Conservation (phyloP, 1,140 invertebrate species). For the Glossosoma conforme region DNA sequence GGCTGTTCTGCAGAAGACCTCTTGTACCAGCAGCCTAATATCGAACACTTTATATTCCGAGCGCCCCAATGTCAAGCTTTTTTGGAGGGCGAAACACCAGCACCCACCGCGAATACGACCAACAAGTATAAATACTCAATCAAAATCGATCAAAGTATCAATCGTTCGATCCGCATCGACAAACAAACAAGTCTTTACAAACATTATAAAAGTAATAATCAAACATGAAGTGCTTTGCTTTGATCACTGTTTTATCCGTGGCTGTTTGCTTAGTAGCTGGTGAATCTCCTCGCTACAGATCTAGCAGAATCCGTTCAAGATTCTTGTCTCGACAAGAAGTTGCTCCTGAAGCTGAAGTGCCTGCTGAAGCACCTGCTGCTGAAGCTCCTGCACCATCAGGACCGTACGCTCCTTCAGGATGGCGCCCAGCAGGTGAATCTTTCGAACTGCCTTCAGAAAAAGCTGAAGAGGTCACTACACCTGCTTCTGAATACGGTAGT, state of each 20-base stretch:
- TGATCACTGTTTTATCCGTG: conserved; percentile 11
- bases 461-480: conserved; percentile 35
- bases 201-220: no score
- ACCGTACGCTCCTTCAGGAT: conserved; percentile 37
- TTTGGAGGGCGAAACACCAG: no score
- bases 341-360: conserved; percentile 1
- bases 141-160: no score
- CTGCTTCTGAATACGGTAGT: conserved; percentile 39
- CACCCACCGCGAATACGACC: no score
- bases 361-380: background rate
- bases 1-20: no score
- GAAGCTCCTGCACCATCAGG: conserved; percentile 34
- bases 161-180: no score
- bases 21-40: no score
- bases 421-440: conserved; percentile 36
- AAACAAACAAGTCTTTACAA: no score
- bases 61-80: no score
- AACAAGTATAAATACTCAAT: no score
- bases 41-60: no score
- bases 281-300: conserved; percentile 22
- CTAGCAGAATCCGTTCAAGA: conserved; percentile 15
- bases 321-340: conserved; percentile 22
- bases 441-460: conserved; percentile 40
- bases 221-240: conserved; percentile 23
- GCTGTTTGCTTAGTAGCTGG: conserved; percentile 5